Evolutionary conservation across 1,140 invertebrate genomes (phyloP), one percentile per base, ranked within the genome.

Genomic region (Microplitis mediator): DNA sequence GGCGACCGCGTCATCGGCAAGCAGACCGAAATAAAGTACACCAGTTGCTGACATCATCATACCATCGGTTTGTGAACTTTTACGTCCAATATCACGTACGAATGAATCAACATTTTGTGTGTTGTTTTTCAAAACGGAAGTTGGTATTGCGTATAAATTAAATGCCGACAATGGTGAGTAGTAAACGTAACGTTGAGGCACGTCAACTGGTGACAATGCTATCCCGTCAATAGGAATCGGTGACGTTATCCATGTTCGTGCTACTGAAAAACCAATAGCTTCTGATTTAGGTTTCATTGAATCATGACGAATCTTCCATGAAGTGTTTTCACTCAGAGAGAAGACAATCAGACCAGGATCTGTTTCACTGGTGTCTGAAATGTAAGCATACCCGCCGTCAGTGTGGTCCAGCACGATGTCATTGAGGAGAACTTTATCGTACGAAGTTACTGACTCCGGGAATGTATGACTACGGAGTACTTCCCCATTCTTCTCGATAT

Each of bases 321-420:
- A 89, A 34, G 88, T 89, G 62, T 90, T 88, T 67, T 91, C 88
- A 58, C 79, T 80, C 23, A 89, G 81, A 0, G 90, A 90, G 79
- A 90, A 93, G 0, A 93, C 91, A 54, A 94, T 90, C 31, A 94
- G 89, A n/a, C 91, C 91, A 0, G 92, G 91, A 81, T 93, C 91
- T 0, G 86, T 81, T 0, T 84, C 86, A 71, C 89, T 90, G 72
- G 89, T 91, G 77, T 93, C 92, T 0, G 91, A 91, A 5, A 93
- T 92, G 75, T 93, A 93, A 3, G 92, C 92, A 74, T 88, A 89
- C 31, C 90, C 90, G 64, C 90, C 91, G 72, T 91, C 88, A 32
- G 90, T 87, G 78, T 92, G 90, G 77, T 93, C 91, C 6, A 93
- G 78, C 0, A 93, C 92, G 5, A 93, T 87, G 75, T 93, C 92